Conservation (phyloP, 2,113 vertebrate species). For the Paramisgurnus dabryanus region DNA sequence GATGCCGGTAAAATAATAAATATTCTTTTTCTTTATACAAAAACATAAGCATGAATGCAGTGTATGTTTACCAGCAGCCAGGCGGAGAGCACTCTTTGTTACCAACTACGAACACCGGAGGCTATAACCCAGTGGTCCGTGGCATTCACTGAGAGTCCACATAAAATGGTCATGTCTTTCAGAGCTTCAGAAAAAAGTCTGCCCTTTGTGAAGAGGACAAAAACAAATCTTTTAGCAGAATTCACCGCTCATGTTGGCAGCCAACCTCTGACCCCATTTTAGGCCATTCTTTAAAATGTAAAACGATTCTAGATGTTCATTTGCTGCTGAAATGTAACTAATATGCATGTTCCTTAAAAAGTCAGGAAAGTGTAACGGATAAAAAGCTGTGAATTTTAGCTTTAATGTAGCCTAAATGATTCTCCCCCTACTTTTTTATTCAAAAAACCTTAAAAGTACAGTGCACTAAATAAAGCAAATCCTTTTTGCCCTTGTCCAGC, state of each 20-base stretch:
- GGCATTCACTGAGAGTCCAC: constrained; percentile 77
- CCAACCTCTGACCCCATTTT: constrained; percentile 44
- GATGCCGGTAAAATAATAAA: background rate
- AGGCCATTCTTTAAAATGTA: constrained; percentile 24
- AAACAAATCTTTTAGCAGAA: constrained; percentile 47
- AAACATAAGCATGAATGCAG: background rate
- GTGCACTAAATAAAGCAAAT: constrained; percentile 47
- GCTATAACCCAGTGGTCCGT: constrained; percentile 76
- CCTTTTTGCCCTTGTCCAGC: constrained; percentile 36
- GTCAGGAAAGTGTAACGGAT: background rate
- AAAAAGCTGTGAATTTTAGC: background rate
- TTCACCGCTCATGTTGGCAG: constrained; percentile 45
- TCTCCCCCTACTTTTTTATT: background rate
- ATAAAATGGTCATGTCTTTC: constrained; percentile 76
- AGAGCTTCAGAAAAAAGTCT: constrained; percentile 64
- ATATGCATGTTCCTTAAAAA: background rate
- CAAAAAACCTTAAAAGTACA: constrained; percentile 8
- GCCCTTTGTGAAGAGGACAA: constrained; percentile 51
- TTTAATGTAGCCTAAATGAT: constrained; percentile 3
- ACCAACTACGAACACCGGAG: constrained; percentile 73
- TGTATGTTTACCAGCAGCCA: background rate
- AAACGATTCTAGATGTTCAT: background rate
- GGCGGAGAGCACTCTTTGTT: constrained; percentile 51
- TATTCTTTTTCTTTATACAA: background rate
- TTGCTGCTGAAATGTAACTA: background rate